Evolutionary conservation across 2,888 invertebrate genomes (phyloP), one percentile per base, ranked within the genome.

Genomic region (Acleris holmiana): DNA sequence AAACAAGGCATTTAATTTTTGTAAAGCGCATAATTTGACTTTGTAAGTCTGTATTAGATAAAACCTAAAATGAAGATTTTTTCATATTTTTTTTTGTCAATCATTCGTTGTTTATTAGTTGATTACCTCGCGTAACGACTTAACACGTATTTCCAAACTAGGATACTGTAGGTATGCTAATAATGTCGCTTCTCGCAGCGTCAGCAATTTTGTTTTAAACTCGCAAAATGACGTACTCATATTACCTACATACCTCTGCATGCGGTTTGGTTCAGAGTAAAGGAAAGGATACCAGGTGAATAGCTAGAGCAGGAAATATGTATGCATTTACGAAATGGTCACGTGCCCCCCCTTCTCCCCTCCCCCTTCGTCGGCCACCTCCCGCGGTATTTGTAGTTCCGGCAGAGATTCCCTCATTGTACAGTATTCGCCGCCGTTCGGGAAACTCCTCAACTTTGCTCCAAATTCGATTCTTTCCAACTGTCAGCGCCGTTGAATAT

Each of bases 401-500:
- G 66, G 66, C 63, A 65, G 71, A 66, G 65, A 77, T 74, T 68
- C 70, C 69, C 72, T 70, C 72, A 66, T 68, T 62, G 70, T 70
- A 67, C 47, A 19, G 19, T 47, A 19, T 47, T 47, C 47, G 63
- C 41, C 47, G 62, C 57, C 41, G 47, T 60, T 46, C 50, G 40
- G 50, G 61, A 54, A 53, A 59, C 62, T 63, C 47, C 65, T 54
- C 67, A 57, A 60, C 68, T 55, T 69, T 57, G 48, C 67, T 74
- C 73, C 76, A 82, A 85, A 84, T 83, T 84, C 79, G 77, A 86
- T 87, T 85, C 83, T 75, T 79, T 80, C 79, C 79, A 82, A 78
- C 80, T 86, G 84, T 85, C 85, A 83, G 76, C 75, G 67, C 69
- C 75, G 64, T 76, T 81, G 79, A 85, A 85, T 88, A 82, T 82